A percentile compares a stretch with the other conserved stretches of the same genome.
These are phyloP conservation scores for Akabosia matsudoensis DNA, from an alignment of 1,140 invertebrate species.

Conservation along the genomic window DNA sequence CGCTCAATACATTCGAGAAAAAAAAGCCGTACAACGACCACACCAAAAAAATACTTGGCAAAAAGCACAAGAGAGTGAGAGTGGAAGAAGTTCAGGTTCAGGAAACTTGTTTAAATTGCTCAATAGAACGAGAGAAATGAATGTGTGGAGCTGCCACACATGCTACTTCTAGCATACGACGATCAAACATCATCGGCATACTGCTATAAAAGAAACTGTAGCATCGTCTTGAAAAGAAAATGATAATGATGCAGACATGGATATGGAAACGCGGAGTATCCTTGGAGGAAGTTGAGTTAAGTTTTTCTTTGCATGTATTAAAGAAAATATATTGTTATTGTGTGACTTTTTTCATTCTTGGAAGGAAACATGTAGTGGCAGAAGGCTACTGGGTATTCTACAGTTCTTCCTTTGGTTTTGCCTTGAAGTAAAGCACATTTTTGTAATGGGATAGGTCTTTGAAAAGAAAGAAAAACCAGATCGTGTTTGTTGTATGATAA, in stretches of 20 bases:
- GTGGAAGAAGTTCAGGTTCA: conserved; percentile 7
- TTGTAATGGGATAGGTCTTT: too few species aligned
- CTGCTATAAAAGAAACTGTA: too few species aligned
- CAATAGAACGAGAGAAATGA: not conserved
- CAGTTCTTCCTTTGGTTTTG: too few species aligned
- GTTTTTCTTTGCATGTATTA: not conserved
- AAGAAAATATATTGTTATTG: not conserved
- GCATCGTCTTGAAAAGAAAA: too few species aligned
- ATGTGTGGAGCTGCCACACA: too few species aligned
- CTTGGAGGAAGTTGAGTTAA: not conserved
- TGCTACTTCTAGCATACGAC: not conserved
- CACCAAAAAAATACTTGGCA: not conserved
- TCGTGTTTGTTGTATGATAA: too few species aligned
- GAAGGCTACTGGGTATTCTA: not conserved
- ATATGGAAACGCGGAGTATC: too few species aligned
- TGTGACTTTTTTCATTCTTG: not conserved
- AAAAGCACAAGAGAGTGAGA: not conserved
- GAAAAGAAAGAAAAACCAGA: too few species aligned
- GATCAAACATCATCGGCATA: not conserved
- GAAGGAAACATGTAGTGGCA: not conserved
- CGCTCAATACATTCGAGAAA: not conserved
- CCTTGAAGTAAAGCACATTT: too few species aligned
- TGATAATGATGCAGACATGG: too few species aligned
- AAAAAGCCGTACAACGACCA: not conserved
- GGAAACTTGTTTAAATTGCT: not conserved